A percentile compares a stretch with the other conserved stretches of the same genome.
Evolutionary conservation across 2,113 vertebrate species (phyloP).

Genomic region (Ictalurus furcatus): DNA sequence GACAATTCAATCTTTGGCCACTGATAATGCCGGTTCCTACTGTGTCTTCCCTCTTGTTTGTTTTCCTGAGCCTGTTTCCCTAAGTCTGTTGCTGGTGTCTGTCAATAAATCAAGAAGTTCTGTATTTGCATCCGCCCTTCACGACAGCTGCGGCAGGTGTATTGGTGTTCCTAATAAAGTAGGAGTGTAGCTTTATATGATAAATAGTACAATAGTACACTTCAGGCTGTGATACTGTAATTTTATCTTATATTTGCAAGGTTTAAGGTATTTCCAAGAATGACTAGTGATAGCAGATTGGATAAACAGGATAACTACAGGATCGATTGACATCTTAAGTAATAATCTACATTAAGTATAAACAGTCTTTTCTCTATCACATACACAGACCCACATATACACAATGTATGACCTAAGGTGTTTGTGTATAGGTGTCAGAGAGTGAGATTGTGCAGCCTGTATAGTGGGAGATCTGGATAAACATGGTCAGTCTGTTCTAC

Average conservation of each 20-base stretch:
- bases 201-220: neutral
- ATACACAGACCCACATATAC: neutral
- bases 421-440: neutral
- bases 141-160: neutral
- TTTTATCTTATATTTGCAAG: neutral
- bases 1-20: too few relatives aligned
- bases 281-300: neutral
- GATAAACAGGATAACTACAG: neutral
- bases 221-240: neutral
- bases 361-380: neutral
- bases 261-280: neutral
- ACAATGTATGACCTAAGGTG: constrained; percentile 4
- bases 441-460: constrained; percentile 25
- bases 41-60: too few relatives aligned
- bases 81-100: too few relatives aligned
- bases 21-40: too few relatives aligned
- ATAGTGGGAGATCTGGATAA: constrained; percentile 18
- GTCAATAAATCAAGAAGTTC: too few relatives aligned
- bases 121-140: too few relatives aligned
- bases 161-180: neutral
- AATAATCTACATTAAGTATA: neutral
- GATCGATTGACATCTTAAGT: neutral
- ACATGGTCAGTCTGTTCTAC: constrained; percentile 27
- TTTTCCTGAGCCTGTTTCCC: too few relatives aligned
- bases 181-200: neutral